Base-by-base conservation (phyloP, 1,140 invertebrate genomes). In the Aricia agestis region DNA sequence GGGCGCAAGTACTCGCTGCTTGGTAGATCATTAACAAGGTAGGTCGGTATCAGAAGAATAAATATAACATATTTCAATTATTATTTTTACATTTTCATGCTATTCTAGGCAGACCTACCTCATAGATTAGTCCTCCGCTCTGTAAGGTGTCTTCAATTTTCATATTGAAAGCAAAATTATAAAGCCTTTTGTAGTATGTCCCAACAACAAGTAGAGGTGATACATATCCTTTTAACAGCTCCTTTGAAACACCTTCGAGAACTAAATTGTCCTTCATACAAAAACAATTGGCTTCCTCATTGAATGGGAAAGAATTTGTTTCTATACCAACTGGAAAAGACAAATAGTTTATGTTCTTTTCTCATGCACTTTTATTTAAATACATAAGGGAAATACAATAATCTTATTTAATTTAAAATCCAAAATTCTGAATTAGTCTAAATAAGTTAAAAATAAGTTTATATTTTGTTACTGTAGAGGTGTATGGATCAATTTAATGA, bases 271-370 rank as follows among this genome's bases (percentile, higher is more conserved):
- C 77, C 73, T 81, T 84, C 76, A 92, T 83, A 32, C 81, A 80
- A 71, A 92, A 92, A 68, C 80, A 82, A 31, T 90, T 84, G 11
- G 76, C 72, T 45, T 83, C 82, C 72, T 82, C 68, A 67, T 78
- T 84, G 72, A 83, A 92, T 19, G 78, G 84, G 69, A 92, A 92
- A 0, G 90, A 90, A 65, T 66, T 86, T 73, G 91, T 92, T 81
- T 92, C 86, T 18, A 92, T 79, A 7, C 91, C 91, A 86, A 92
- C 91, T 92, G 76, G 65, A 89, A 88, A 52, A 70, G 63, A 74
- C 74, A 72, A 45, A 59, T n/a, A 13, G 18, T 32, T 52, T 17
- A 42, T 15, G 52, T 31, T 31, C 19, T 32, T 66, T 3, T 58
- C 1, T 25, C 3, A 25, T 25, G 25, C 25, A 25, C 25, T 25